phyloP scores from a whole-genome alignment of 2,888 invertebrate genomes.

The Herminia tarsipennalis region DNA sequence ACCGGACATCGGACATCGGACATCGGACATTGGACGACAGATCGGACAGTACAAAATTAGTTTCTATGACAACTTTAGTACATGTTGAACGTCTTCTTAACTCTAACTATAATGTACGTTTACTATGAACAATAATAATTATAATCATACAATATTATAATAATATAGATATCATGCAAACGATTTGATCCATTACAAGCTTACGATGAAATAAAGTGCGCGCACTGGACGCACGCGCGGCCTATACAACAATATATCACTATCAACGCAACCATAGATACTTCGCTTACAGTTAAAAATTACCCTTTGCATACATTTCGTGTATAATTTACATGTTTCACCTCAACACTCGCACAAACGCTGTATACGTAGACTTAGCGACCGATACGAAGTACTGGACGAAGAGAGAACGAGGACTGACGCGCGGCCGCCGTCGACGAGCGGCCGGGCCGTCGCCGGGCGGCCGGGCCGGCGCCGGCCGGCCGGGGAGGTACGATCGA shows the following conservation, averaged over 20 bases:
- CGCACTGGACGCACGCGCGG: conserved; percentile 32
- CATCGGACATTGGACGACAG: conserved; percentile 55
- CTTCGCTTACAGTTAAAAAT: conserved; percentile 54
- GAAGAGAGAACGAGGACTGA: conserved; percentile 51
- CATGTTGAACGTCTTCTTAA: conserved; percentile 46
- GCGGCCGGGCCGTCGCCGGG: conserved; percentile 7
- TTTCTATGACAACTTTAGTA: conserved; percentile 65
- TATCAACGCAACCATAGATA: conserved; percentile 49
- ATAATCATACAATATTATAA: conserved; percentile 27
- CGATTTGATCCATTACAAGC: conserved; percentile 64
- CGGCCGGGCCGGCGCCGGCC: neutral
- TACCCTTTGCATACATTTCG: conserved; percentile 60
- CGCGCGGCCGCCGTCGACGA: conserved; percentile 23
- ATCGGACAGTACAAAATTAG: conserved; percentile 67
- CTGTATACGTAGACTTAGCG: conserved; percentile 23
- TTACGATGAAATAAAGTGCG: conserved; percentile 49
- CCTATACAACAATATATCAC: conserved; percentile 50
- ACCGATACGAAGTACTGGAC: conserved; percentile 48
- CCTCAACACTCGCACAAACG: conserved; percentile 37
- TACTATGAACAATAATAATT: conserved; percentile 49
- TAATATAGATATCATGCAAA: conserved; percentile 61
- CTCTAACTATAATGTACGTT: conserved; percentile 36
- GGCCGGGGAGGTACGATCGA: conserved; percentile 17
- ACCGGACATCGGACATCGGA: conserved; percentile 57
- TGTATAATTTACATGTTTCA: conserved; percentile 49